Base-by-base conservation (phyloP, 2,113 vertebrate species). In the Thamnaconus septentrionalis region DNA sequence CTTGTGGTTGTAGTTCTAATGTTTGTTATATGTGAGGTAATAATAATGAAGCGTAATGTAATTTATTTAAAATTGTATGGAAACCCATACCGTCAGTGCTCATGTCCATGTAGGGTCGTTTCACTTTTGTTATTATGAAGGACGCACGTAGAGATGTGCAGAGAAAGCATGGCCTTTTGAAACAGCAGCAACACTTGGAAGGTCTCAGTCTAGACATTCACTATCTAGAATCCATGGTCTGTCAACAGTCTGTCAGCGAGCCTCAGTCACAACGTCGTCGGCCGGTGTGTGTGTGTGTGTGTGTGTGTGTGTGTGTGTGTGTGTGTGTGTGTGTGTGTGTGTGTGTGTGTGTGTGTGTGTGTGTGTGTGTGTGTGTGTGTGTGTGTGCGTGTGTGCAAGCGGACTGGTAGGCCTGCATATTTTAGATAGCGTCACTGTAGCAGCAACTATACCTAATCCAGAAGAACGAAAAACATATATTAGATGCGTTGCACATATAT, bases 1-100 rank as follows among this genome's bases (percentile, higher is more conserved):
- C 91, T 90, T 91, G 91, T 93, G 91, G 81, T 86, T 90, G 41
- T 78, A 76, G 77, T 78, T 89, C 84, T 87, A 83, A 81, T 81
- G 82, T 91, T 88, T 90, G 85, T 87, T 85, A 84, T 64, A 51
- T 68, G 80, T 85, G 86, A 31, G 88, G 85, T 89, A 84, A 81
- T 84, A 49, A 89, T 87, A 79, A 87, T 83, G 71, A 79, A 83
- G 61, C 71, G 78, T 82, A 75, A 53, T 86, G 87, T 90, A 90
- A 89, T 80, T 91, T 91, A 90, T 89, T 89, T 31, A 61, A 87
- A 85, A 76, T 79, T 53, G 10, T 81, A 83, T 83, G 59, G 70
- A 72, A 81, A 84, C 73, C 78, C 74, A 80, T 31, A 78, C 49
- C 62, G 72, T 81, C 64, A 62, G 71, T 85, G 59, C 66, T 75